A percentile compares a stretch with the other conserved stretches of the same genome.
Conservation (phyloP, 2,797 vertebrate species). For the Cyclopterus lumpus region DNA sequence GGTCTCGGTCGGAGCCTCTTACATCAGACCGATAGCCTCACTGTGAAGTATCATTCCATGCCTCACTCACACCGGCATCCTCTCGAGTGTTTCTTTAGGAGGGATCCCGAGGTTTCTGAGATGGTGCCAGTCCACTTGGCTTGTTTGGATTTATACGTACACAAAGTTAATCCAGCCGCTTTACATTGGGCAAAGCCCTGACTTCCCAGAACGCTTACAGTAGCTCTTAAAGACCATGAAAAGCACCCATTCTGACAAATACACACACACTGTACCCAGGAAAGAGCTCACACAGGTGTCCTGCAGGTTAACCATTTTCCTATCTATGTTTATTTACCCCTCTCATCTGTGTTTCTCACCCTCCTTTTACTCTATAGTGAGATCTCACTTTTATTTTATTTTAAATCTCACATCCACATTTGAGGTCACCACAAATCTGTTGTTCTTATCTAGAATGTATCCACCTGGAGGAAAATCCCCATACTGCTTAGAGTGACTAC, state of each 20-base stretch:
- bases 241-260: slow-evolving; percentile 29
- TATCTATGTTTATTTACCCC: slow-evolving; percentile 23
- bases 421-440: slow-evolving; percentile 35
- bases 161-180: slow-evolving; percentile 37
- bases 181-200: slow-evolving; percentile 50
- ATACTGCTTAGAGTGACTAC: slow-evolving; percentile 39
- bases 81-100: slow-evolving; percentile 31
- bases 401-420: slow-evolving; percentile 33
- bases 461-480: slow-evolving; percentile 65
- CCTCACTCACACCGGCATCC: slow-evolving; percentile 39
- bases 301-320: slow-evolving; percentile 1
- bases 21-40: slow-evolving; percentile 42
- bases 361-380: background rate
- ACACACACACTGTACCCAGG: slow-evolving; percentile 7
- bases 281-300: slow-evolving; percentile 40
- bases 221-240: slow-evolving; percentile 21
- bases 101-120: slow-evolving; percentile 32
- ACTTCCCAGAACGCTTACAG: slow-evolving; percentile 39
- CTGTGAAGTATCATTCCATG: slow-evolving; percentile 54
- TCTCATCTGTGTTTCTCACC: slow-evolving; percentile 12
- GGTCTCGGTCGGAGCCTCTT: slow-evolving; percentile 38
- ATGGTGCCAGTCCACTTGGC: slow-evolving; percentile 42
- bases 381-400: slow-evolving; percentile 22
- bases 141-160: slow-evolving; percentile 39
- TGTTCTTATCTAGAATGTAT: slow-evolving; percentile 45